These are phyloP conservation scores for Stegostoma tigrinum DNA, from an alignment of 2,113 vertebrate species.

Conservation along the genomic window DNA sequence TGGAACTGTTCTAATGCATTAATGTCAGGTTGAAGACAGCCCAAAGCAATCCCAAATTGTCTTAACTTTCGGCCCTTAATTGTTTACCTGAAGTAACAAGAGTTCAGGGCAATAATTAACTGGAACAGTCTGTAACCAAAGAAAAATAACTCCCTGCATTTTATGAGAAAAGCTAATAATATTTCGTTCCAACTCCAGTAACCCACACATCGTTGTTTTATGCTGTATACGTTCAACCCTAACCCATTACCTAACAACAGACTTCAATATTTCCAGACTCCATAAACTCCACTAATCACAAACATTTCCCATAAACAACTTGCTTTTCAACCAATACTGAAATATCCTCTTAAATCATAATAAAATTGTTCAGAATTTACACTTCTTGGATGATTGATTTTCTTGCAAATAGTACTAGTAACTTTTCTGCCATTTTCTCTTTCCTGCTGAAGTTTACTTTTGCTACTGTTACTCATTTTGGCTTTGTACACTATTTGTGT, in stretches of 20 bases:
- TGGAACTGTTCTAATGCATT: background rate
- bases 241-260: background rate
- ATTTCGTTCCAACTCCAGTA: background rate
- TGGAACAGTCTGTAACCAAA: background rate
- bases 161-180: background rate
- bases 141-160: background rate
- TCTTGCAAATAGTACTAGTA: background rate
- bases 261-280: background rate
- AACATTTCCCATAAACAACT: background rate
- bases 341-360: background rate
- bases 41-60: too few species aligned
- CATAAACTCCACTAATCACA: background rate
- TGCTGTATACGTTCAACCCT: background rate
- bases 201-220: background rate
- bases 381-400: background rate
- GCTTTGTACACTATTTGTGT: background rate
- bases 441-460: background rate
- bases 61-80: background rate
- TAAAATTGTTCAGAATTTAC: background rate
- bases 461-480: background rate
- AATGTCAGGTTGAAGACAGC: background rate
- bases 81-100: background rate
- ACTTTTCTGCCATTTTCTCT: background rate
- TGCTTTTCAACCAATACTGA: background rate
- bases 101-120: background rate